A percentile compares a stretch with the other conserved stretches of the same genome.
Evolutionary conservation across 2,888 invertebrate genomes (phyloP).

Genomic region (Rhogogaster chlorosoma): DNA sequence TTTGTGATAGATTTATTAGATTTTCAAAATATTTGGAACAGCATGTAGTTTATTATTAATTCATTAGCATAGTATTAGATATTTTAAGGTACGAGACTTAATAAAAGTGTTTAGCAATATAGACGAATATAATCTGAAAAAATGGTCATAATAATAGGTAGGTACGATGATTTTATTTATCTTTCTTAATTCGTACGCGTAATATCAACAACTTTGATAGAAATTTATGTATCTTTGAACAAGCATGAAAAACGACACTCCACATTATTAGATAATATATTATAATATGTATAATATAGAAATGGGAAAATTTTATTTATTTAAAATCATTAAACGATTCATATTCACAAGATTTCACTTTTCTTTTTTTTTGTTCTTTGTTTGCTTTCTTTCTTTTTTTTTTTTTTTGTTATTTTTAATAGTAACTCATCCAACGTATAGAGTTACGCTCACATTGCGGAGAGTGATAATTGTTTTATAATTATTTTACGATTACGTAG

Average conservation of each 20-base stretch:
- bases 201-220: conserved; percentile 43
- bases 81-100: conserved; percentile 49
- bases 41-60: conserved; percentile 44
- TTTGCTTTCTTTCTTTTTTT: background rate
- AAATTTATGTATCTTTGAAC: conserved; percentile 37
- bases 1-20: conserved; percentile 53
- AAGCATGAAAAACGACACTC: conserved; percentile 48
- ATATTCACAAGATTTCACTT: conserved; percentile 38
- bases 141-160: conserved; percentile 39
- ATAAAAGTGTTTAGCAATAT: conserved; percentile 50
- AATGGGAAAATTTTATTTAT: conserved; percentile 7
- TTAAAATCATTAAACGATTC: conserved; percentile 32
- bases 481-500: conserved; percentile 37
- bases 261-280: background rate
- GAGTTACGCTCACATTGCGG: conserved; percentile 3
- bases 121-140: conserved; percentile 47
- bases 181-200: conserved; percentile 12
- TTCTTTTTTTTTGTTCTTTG: background rate
- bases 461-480: conserved; percentile 19
- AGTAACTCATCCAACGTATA: background rate
- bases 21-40: conserved; percentile 52
- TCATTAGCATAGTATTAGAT: conserved; percentile 9
- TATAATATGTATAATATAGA: conserved; percentile 29
- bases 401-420: background rate
- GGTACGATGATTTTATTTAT: conserved; percentile 28